These are phyloP conservation scores for Coturnix japonica DNA, from an alignment of 2,113 vertebrate genomes.

Conservation along the genomic window DNA sequence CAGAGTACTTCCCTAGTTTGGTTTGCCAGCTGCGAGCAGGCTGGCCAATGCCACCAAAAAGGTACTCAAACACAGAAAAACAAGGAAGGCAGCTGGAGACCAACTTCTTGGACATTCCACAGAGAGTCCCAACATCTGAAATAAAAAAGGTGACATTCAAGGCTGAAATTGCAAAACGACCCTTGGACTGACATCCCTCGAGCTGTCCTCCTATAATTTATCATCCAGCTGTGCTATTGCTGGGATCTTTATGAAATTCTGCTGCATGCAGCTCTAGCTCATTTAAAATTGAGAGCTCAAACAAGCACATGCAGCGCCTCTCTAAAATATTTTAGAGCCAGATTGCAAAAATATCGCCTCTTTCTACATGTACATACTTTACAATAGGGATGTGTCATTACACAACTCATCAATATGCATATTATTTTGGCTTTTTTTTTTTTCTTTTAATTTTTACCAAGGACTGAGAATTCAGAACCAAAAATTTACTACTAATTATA, in stretches of 20 bases:
- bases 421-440: neutral
- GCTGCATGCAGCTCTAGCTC: neutral
- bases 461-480: neutral
- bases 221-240: neutral
- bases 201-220: neutral
- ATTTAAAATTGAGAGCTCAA: neutral
- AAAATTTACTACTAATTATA: neutral
- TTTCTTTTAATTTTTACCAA: neutral
- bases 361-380: fast-evolving
- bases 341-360: neutral
- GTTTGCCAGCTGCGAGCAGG: neutral
- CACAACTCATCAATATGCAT: neutral
- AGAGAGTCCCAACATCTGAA: neutral
- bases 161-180: neutral
- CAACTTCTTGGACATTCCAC: fast-evolving
- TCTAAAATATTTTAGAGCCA: neutral
- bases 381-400: neutral
- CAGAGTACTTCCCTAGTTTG: neutral
- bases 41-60: neutral
- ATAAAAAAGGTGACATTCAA: neutral
- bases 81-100: neutral
- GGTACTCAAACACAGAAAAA: neutral
- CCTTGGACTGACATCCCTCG: neutral
- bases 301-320: neutral
- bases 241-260: neutral